Evolutionary conservation across 2,113 vertebrate species (phyloP).

Genomic region (Calidris pygmaea): DNA sequence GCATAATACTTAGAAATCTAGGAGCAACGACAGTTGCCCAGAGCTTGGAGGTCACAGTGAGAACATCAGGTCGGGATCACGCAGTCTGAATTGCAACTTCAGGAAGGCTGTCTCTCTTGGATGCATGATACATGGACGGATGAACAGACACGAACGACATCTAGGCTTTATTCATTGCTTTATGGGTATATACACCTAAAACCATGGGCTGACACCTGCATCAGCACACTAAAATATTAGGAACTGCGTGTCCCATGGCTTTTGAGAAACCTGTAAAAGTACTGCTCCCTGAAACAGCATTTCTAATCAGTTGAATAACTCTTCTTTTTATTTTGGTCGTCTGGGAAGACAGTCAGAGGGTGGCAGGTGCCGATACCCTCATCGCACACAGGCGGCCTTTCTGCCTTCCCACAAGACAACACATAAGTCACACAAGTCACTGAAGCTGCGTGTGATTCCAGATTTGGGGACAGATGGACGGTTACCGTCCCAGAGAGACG

Average conservation of each 20-base stretch:
- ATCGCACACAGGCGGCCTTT: not conserved
- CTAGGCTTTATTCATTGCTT: not conserved
- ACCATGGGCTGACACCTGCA: not conserved
- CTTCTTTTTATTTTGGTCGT: not conserved
- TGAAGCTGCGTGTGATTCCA: not conserved
- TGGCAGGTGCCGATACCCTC: not conserved
- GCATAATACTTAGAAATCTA: not conserved
- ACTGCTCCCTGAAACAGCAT: not conserved
- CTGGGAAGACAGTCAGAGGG: not conserved
- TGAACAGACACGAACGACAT: not conserved
- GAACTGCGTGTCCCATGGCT: not conserved
- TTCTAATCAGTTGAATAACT: not conserved
- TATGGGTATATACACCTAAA: not conserved
- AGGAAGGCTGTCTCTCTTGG: not conserved
- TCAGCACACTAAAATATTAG: not conserved
- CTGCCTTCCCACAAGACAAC: not conserved
- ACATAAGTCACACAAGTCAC: not conserved
- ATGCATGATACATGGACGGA: not conserved
- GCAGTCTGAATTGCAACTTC: not conserved
- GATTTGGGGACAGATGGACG: not conserved
- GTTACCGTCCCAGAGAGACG: not conserved
- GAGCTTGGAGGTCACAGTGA: not conserved
- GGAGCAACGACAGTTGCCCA: not conserved
- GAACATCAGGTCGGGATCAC: not conserved
- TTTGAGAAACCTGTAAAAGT: not conserved